Conservation (phyloP, 1,140 invertebrate species). For the Brachionus rotundiformis region DNA sequence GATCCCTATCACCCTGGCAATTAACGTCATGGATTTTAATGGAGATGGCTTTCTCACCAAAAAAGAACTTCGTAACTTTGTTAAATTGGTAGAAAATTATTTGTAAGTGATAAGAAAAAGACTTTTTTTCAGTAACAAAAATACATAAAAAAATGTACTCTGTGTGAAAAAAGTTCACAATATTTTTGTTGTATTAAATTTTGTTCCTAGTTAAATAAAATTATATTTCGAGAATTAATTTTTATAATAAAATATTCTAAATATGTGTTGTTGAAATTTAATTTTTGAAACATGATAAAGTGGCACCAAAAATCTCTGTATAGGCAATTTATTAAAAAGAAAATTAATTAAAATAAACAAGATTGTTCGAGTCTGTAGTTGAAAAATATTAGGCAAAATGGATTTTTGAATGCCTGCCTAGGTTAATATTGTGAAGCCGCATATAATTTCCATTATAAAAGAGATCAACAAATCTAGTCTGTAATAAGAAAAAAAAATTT, state of each 20-base stretch:
- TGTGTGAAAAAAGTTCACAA: slow-evolving; percentile 1
- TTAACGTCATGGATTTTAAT: slow-evolving; percentile 29
- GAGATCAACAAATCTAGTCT: neutral
- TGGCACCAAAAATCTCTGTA: neutral
- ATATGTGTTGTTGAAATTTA: neutral
- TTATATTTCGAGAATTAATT: neutral
- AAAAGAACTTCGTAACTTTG: slow-evolving; percentile 29
- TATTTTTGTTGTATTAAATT: neutral
- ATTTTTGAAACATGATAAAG: neutral
- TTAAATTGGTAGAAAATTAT: slow-evolving; percentile 21
- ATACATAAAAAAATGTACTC: neutral
- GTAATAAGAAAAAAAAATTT: neutral
- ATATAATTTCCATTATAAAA: neutral
- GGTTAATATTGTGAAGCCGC: neutral
- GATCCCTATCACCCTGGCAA: slow-evolving; percentile 19
- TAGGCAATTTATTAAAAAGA: too few species aligned
- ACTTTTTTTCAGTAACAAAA: neutral
- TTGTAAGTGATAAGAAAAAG: neutral
- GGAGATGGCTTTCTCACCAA: slow-evolving; percentile 19
- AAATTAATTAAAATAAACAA: too few species aligned
- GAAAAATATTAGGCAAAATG: neutral
- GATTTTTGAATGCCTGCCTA: neutral
- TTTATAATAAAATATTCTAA: neutral
- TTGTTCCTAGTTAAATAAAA: neutral
- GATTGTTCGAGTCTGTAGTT: too few species aligned